Base-by-base conservation (phyloP, 2,888 invertebrate genomes). In the Boloria euphrosyne region DNA sequence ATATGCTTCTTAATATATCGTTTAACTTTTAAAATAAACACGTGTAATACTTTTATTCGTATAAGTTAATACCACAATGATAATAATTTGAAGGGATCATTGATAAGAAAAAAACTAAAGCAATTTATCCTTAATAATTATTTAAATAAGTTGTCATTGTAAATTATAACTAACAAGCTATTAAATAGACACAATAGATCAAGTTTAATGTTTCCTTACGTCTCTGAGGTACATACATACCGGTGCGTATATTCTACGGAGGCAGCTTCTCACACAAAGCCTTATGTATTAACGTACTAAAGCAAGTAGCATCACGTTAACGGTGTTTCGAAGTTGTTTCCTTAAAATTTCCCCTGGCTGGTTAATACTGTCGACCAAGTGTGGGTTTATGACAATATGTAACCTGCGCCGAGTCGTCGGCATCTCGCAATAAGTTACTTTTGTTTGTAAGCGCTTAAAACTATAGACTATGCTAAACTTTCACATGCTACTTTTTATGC, bases 371-470 rank as follows among this genome's bases (percentile, higher is more conserved):
- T 77, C 72, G 78, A 74, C 75, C 74, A 78, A 75, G 76, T 74
- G 75, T 73, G 69, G 75, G 75, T 78, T 76, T 80, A 79, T 77
- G 77, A 78, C 85, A 85, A 84, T 81, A 84, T 84, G 85, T 85
- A 85, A 83, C 84, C 84, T 85, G 82, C 78, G 81, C 78, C 74
- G 80, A 79, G 81, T 81, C 83, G 81, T 77, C 78, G 82, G 84
- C 83, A 80, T 82, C 82, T 73, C 73, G 82, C 81, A 84, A 83
- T 87, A 86, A 83, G 78, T 86, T 80, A 85, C 82, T 84, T 85
- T 86, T 87, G 85, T 85, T 85, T 83, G 83, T 82, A 83, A 84
- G 81, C 79, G 78, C 82, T 85, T 85, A 80, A 83, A 86, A 85
- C 79, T 84, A 84, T 82, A 86, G 86, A 78, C 76, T 73, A 84